Percentiles rank a stretch among this genome's conserved stretches.
These are phyloP conservation scores for Pipra filicauda DNA, from an alignment of 2,113 vertebrate genomes.

Conservation along the genomic window DNA sequence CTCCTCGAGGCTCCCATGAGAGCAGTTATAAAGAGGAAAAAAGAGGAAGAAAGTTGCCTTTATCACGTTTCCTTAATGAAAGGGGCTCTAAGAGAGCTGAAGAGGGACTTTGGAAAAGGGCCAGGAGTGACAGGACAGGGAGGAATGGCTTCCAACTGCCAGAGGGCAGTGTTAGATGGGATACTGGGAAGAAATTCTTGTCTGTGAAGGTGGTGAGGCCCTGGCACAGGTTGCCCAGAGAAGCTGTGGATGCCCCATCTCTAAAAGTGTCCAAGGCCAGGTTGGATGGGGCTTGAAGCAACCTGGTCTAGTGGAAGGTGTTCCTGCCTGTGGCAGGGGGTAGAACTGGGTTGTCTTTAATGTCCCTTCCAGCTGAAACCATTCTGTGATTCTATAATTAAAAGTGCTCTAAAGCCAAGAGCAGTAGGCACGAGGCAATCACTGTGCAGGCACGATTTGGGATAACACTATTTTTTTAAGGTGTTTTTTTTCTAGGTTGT, in stretches of 20 bases:
- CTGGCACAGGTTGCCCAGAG: background rate
- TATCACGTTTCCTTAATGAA: background rate
- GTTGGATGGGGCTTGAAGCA: background rate
- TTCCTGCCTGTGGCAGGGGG: background rate
- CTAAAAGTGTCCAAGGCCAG: background rate
- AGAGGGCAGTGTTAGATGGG: background rate
- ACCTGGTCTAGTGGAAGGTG: background rate
- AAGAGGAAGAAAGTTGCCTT: background rate
- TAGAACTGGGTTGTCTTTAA: background rate
- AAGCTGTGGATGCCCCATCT: background rate
- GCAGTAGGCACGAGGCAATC: background rate
- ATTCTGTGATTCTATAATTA: background rate
- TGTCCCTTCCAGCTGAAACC: background rate
- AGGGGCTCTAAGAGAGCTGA: background rate
- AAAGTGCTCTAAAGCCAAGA: background rate
- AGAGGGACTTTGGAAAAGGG: background rate
- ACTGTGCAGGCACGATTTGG: fast-evolving
- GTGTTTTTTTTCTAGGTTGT: background rate
- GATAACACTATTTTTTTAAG: too few relatives aligned
- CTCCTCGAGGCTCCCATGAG: background rate
- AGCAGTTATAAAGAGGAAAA: background rate
- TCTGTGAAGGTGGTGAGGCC: background rate
- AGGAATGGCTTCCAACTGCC: background rate
- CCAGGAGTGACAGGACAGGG: background rate
- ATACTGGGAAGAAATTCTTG: background rate